Conservation (phyloP, 2,797 vertebrate species). For the Microctenopoma lineatum region DNA sequence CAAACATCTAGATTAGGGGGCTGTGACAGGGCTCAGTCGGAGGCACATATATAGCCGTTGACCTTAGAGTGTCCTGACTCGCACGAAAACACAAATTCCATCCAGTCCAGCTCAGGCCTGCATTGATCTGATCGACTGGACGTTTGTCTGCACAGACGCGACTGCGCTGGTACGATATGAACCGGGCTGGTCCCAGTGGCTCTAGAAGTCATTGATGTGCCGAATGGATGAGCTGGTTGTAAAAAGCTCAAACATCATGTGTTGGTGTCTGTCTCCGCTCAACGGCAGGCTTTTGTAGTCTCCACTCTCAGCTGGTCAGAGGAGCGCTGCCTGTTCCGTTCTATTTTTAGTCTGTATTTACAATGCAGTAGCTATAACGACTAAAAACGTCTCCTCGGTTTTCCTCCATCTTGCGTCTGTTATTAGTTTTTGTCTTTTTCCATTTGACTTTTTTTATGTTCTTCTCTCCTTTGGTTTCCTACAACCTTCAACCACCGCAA, state of each 20-base stretch:
- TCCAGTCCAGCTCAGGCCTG: slow-evolving; percentile 8
- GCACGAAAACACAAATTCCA: slow-evolving; percentile 15
- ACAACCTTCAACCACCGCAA: slow-evolving; percentile 11
- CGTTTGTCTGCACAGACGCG: neutral
- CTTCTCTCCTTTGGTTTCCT: slow-evolving; percentile 8
- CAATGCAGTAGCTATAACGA: slow-evolving; percentile 74
- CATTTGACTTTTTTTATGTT: neutral
- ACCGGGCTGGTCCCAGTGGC: slow-evolving; percentile 30
- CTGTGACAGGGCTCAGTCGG: neutral
- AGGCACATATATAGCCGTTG: neutral
- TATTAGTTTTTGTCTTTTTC: neutral
- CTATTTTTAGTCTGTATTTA: slow-evolving; percentile 82
- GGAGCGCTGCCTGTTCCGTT: slow-evolving; percentile 66
- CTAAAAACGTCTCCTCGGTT: slow-evolving; percentile 53
- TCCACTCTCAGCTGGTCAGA: slow-evolving; percentile 67
- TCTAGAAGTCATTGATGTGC: slow-evolving; percentile 42
- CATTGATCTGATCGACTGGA: slow-evolving; percentile 59
- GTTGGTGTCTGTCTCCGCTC: slow-evolving; percentile 39
- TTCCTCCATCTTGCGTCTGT: slow-evolving; percentile 32
- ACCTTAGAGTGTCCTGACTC: slow-evolving; percentile 20
- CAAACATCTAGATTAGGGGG: neutral
- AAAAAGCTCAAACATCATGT: slow-evolving; percentile 53
- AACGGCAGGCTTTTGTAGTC: slow-evolving; percentile 40
- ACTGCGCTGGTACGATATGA: slow-evolving; percentile 28
- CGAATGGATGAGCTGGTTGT: slow-evolving; percentile 34